phyloP scores from a whole-genome alignment of 2,113 vertebrate genomes.

The Lepisosteus oculatus region DNA sequence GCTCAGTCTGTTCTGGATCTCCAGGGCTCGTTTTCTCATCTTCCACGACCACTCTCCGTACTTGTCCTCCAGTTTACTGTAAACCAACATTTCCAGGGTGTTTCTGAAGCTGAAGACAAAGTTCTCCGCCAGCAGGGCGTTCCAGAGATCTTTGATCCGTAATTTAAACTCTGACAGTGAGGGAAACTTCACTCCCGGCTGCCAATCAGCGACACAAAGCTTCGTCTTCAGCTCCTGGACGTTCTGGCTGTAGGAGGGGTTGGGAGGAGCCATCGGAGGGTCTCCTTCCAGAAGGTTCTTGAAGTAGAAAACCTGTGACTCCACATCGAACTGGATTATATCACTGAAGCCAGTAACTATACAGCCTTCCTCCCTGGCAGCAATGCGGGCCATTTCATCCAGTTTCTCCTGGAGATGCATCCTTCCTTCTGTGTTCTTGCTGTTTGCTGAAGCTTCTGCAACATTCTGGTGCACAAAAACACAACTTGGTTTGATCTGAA shows the following conservation, averaged over 20 bases:
- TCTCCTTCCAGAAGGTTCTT: constrained; percentile 54
- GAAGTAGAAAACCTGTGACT: constrained; percentile 56
- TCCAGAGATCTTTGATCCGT: no score
- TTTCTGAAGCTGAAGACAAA: constrained; percentile 48
- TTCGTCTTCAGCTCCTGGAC: no score
- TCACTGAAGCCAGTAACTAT: constrained; percentile 7
- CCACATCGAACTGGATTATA: constrained; percentile 48
- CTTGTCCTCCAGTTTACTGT: constrained; percentile 40
- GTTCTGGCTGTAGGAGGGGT: no score
- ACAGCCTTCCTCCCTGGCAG: constrained; percentile 16
- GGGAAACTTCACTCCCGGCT: no score
- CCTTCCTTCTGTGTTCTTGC: constrained; percentile 29
- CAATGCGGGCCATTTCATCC: constrained; percentile 24
- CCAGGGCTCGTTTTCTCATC: constrained; percentile 44
- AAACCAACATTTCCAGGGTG: constrained; percentile 40
- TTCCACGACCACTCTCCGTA: constrained; percentile 47
- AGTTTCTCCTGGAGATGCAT: constrained; percentile 28
- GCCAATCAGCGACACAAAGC: no score
- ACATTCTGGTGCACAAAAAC: constrained; percentile 39
- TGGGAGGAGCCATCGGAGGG: no score
- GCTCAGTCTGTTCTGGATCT: constrained; percentile 37
- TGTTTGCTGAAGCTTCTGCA: constrained; percentile 22
- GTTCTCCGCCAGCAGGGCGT: no score
- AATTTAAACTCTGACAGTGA: no score
- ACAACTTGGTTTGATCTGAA: constrained; percentile 28